Evolutionary conservation across 2,888 invertebrate species (phyloP), one percentile per base, ranked within the genome.

Genomic region (Drosophila ustulata): DNA sequence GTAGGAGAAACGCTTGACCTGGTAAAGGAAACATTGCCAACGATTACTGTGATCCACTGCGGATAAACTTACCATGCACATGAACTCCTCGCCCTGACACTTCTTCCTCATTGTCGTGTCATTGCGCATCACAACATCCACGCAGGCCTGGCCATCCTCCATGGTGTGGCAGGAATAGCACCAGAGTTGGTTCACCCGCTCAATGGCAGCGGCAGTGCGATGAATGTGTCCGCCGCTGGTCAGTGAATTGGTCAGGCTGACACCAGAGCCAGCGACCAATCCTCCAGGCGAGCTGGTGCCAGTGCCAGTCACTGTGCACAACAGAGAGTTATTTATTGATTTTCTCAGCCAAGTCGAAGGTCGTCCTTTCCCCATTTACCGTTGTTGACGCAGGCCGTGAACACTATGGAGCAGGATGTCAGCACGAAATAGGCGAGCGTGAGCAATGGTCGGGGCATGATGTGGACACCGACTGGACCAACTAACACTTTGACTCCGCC

Each of bases 141-240:
- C 94, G 82, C 97, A 97, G 52, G 93, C 93, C 71, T 74, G 76
- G 6, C 95, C 96, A 41, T 96, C 95, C 5, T 94, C 94, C 93
- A 96, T 95, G 0, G 96, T 96, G 81, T 96, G 94, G 91, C 97
- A 97, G 78, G 94, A 94, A 92, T 96, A 96, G 92, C 97, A 97
- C 94, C 95, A 96, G 58, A 97, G 93, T 90, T 96, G 96, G 92
- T 96, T 96, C 80, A 91, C 84, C 75, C 96, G 95, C 89, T 96
- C 95, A 30, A 95, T 95, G 28, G 97, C 97, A 41, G 95, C 96
- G 73, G 96, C 95, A 0, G 97, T 97, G 82, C 95, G 95, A 92
- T 97, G 96, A 61, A 94, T 94, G 25, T 70, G 90, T 32, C 76
- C 84, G 78, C 95, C 79, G 79, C 95, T 95, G 4, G 94, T 93